Evolutionary conservation across 2,113 vertebrate genomes (phyloP).

Genomic region (Odocoileus virginianus): DNA sequence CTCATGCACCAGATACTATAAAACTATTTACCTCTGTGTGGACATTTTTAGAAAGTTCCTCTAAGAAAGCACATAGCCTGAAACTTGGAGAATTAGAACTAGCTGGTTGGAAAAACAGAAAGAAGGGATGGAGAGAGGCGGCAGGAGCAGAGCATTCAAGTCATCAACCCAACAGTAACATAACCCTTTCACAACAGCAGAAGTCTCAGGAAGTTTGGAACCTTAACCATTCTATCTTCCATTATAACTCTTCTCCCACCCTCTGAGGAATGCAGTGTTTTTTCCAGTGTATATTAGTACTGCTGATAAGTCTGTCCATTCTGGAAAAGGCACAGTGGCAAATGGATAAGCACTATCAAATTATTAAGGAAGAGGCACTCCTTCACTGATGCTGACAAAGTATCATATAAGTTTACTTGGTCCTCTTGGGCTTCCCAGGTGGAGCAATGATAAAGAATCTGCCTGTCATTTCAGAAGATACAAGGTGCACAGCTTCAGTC

Average conservation of each 20-base stretch:
- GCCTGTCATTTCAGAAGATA: neutral
- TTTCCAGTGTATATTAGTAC: neutral
- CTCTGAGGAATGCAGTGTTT: neutral
- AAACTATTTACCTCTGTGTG: neutral
- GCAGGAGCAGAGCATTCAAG: neutral
- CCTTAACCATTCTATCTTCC: neutral
- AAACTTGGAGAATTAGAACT: neutral
- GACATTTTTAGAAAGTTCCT: neutral
- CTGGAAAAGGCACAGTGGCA: neutral
- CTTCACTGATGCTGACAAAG: neutral
- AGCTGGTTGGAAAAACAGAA: neutral
- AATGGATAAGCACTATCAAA: neutral
- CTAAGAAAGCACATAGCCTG: neutral
- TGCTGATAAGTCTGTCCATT: neutral
- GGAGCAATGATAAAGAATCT: neutral
- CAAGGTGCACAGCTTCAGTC: fast-evolving
- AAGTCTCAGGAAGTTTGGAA: neutral
- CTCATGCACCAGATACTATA: neutral
- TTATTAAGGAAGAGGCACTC: neutral
- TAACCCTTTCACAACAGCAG: neutral
- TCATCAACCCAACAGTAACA: neutral
- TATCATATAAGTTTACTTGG: neutral
- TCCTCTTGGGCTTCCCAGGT: neutral
- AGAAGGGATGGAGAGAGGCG: neutral
- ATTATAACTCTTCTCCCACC: neutral